Percentiles rank a stretch among this genome's conserved stretches.
phyloP scores from a whole-genome alignment of 2,113 vertebrate species.

The Alethe diademata region DNA sequence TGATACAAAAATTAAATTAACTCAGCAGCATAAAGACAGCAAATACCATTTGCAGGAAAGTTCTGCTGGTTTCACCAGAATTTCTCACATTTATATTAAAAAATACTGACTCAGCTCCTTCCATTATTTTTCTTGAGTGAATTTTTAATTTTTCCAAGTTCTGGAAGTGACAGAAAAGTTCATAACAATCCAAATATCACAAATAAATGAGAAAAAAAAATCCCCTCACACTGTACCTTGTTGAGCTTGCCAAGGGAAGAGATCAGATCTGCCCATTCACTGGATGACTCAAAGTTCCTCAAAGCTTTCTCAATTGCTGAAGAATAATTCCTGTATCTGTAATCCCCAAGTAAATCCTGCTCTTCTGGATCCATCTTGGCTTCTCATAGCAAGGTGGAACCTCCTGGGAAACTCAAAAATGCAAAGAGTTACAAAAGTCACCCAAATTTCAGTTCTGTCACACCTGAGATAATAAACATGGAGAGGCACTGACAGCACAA shows the following conservation, averaged over 20 bases:
- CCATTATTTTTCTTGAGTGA: neutral
- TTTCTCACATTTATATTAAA: neutral
- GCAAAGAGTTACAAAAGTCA: neutral
- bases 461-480: neutral
- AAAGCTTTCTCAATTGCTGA: conserved; percentile 94
- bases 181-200: neutral
- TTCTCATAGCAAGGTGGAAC: conserved; percentile 64
- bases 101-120: neutral
- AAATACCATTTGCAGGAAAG: neutral
- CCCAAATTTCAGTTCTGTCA: neutral
- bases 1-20: neutral
- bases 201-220: neutral
- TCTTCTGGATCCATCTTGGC: conserved; percentile 94
- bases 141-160: neutral
- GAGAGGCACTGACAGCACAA: neutral
- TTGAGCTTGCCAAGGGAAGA: conserved; percentile 97
- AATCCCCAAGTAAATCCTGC: conserved; percentile 88
- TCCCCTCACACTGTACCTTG: conserved; percentile 79
- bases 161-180: neutral
- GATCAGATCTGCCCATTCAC: conserved; percentile 97
- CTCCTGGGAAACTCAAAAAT: neutral
- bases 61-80: neutral
- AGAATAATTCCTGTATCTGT: conserved; percentile 92
- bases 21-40: neutral
- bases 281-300: conserved; percentile 96